A percentile compares a stretch with the other conserved stretches of the same genome.
Conservation (phyloP, 2,113 vertebrate species). For the Nematolebias whitei region DNA sequence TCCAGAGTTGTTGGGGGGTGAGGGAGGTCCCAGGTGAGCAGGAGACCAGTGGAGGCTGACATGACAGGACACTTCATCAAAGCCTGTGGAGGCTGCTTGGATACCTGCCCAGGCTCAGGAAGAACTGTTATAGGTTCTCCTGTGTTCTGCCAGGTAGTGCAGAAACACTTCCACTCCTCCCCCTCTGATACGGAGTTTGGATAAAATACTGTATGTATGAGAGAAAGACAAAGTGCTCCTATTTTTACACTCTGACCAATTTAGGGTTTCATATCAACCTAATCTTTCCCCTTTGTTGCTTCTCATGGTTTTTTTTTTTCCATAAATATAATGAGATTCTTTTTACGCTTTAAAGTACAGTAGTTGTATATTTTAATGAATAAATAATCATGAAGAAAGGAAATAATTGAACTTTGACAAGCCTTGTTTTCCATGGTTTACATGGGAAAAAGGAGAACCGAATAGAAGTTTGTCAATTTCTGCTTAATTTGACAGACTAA, state of each 20-base stretch:
- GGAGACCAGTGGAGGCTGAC: slow-evolving; percentile 64
- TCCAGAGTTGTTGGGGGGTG: slow-evolving; percentile 52
- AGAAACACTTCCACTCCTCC: slow-evolving; percentile 38
- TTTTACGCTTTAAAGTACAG: too few relatives aligned
- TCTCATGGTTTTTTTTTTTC: slow-evolving; percentile 50
- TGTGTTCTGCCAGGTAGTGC: slow-evolving; percentile 41
- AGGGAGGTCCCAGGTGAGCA: slow-evolving; percentile 71
- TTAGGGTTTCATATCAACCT: slow-evolving; percentile 20
- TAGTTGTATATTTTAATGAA: too few relatives aligned
- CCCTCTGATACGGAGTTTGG: too few relatives aligned
- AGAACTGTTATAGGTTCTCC: slow-evolving; percentile 50
- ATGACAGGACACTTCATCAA: slow-evolving; percentile 78
- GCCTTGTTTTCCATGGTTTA: too few relatives aligned
- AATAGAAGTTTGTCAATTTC: too few relatives aligned
- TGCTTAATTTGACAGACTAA: too few relatives aligned
- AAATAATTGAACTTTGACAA: too few relatives aligned
- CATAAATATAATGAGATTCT: too few relatives aligned
- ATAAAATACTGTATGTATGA: not conserved
- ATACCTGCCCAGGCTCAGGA: slow-evolving; percentile 52
- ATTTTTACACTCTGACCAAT: slow-evolving; percentile 1
- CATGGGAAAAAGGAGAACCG: too few relatives aligned
- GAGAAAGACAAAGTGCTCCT: slow-evolving; percentile 8
- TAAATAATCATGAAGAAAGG: slow-evolving; percentile 4
- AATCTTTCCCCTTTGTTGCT: slow-evolving; percentile 32
- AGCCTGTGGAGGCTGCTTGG: slow-evolving; percentile 63